A percentile compares a stretch with the other conserved stretches of the same genome.
phyloP scores from a whole-genome alignment of 2,113 vertebrate genomes.

The Amphilophus citrinellus region DNA sequence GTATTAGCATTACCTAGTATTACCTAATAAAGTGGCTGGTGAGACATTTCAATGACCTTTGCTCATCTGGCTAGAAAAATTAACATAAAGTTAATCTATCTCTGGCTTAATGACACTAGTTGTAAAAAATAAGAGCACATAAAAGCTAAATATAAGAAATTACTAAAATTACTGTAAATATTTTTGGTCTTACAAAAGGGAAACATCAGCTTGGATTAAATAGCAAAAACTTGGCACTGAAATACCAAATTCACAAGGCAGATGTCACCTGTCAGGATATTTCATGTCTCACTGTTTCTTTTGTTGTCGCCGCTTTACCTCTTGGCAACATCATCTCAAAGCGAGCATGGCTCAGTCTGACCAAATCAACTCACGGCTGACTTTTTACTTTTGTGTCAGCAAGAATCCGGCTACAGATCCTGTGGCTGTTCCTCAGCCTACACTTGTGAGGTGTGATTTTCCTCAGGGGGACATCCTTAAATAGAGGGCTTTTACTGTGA shows the following conservation, averaged over 20 bases:
- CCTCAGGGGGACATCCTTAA: neutral
- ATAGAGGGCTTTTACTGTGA: neutral
- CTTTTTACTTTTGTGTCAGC: neutral
- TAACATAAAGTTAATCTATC: conserved; percentile 42
- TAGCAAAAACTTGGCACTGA: neutral
- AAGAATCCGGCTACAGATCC: neutral
- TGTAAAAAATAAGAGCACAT: neutral
- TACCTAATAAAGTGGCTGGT: conserved; percentile 3
- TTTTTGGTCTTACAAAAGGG: neutral
- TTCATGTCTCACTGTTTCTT: neutral
- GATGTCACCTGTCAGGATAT: conserved; percentile 13
- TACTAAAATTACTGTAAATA: neutral
- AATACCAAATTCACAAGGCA: conserved; percentile 1
- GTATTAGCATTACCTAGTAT: neutral
- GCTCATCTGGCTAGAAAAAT: conserved; percentile 21
- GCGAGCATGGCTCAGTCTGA: neutral
- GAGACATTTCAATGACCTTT: conserved; percentile 46
- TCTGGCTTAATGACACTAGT: neutral
- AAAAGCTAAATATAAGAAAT: conserved; percentile 7
- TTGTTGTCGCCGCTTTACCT: neutral
- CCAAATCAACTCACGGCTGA: neutral
- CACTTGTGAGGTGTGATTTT: neutral
- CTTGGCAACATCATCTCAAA: neutral
- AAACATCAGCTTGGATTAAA: neutral
- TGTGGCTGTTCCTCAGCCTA: neutral